Base-by-base conservation (phyloP, 2,888 invertebrate species). In the Drosophila suboccidentalis region DNA sequence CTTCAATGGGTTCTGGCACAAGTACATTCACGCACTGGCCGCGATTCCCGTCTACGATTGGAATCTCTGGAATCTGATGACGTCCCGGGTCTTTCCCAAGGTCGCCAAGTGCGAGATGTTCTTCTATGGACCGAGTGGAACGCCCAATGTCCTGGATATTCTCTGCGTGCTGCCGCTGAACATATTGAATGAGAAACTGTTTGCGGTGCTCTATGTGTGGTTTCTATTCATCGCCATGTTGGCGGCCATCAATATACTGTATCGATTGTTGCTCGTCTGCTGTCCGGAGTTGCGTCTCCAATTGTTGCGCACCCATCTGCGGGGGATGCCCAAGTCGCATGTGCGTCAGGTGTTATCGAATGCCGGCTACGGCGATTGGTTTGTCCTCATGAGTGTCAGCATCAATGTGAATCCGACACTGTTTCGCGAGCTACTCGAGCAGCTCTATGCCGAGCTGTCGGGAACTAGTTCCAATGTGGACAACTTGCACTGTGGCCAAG, bases 71-170 rank as follows among this genome's bases (percentile, higher is more conserved):
- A 91, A 92, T 60, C 58, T 83, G 55, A 78, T 88, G 75, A 85
- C 87, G 11, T 91, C 92, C 0, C 85, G 82, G 10, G 83, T 92
- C n/a, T 92, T 92, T 51, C 92, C 92, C 46, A 92, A 96, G 95
- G 95, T 97, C 51, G 97, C 97, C 15, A 98, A 97, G 92, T 98
- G 97, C 92, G 95, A 95, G 55, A 97, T 97, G 94, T 95, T 96
- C 93, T 96, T 97, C 91, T 97, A 95, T 92, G 97, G 97, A 93
- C 95, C 96, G 0, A 96, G 97, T 3, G 97, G 97, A 2, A 94
- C 95, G 2, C 95, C 97, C 55, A 96, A 97, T 92, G 94, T 95
- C 73, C 95, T 96, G 92, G 97, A 97, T 90, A 96, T 80, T 9
- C 93, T 97, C 0, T 97, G 97, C 81, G 94, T 96, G 10, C 92